Conservation (phyloP, 2,888 invertebrate genomes). For the Trachelus stipa region DNA sequence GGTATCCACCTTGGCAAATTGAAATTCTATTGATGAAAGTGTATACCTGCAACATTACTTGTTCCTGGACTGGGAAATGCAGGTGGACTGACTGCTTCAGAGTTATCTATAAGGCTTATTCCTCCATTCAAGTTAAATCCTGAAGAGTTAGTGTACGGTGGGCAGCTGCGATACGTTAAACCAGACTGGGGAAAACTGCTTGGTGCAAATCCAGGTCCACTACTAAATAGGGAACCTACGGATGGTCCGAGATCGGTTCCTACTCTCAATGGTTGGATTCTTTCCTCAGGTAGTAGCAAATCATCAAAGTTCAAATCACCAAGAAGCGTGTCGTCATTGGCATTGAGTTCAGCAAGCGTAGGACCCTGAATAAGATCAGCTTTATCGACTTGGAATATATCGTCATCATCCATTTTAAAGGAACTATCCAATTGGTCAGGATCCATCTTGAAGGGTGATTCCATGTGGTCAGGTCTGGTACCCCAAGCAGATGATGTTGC, state of each 20-base stretch:
- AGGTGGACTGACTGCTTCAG: constrained; percentile 60
- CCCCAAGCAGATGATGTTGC: constrained; percentile 64
- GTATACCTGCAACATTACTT: constrained; percentile 57
- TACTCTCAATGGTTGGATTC: constrained; percentile 49
- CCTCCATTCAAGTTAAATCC: constrained; percentile 52
- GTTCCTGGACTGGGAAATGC: constrained; percentile 63
- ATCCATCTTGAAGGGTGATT: constrained; percentile 56
- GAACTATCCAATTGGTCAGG: constrained; percentile 61
- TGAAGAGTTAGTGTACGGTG: constrained; percentile 41
- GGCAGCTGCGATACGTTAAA: constrained; percentile 47
- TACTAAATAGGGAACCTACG: constrained; percentile 43
- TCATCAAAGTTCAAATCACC: constrained; percentile 91
- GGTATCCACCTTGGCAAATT: neutral
- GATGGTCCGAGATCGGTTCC: constrained; percentile 33
- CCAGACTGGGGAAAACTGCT: constrained; percentile 61
- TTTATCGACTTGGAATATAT: constrained; percentile 90
- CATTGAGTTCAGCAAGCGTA: constrained; percentile 86
- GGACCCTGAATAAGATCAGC: constrained; percentile 86
- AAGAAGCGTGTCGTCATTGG: constrained; percentile 84
- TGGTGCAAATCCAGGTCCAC: constrained; percentile 45
- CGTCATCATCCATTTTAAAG: constrained; percentile 88
- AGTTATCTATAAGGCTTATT: constrained; percentile 53
- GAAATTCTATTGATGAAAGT: neutral
- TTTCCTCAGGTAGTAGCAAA: constrained; percentile 79
- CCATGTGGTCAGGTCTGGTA: constrained; percentile 67